phyloP scores from a whole-genome alignment of 2,888 invertebrate species.

The Drosophila pseudotakahashii region DNA sequence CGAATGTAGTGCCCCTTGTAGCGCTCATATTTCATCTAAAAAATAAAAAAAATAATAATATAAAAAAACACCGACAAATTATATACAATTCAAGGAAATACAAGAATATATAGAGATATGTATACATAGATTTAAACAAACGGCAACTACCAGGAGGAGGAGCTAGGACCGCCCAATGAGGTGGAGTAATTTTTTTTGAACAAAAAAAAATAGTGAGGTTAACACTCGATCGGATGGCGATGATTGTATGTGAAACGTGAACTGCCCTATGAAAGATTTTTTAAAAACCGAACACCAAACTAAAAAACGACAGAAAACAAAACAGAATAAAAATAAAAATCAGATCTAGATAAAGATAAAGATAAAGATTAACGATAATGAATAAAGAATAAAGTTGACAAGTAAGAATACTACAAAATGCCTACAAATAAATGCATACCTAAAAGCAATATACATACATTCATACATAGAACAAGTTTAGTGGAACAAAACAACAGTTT shows the following conservation, averaged over 20 bases:
- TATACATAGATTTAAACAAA: slow-evolving; percentile 40
- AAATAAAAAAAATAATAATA: background rate
- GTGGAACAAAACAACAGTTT: slow-evolving; percentile 52
- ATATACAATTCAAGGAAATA: slow-evolving; percentile 44
- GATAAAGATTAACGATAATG: background rate
- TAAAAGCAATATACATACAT: slow-evolving; percentile 65
- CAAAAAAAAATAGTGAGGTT: slow-evolving; percentile 14
- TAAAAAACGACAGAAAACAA: slow-evolving; percentile 22
- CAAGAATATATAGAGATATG: slow-evolving; percentile 27
- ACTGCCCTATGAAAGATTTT: slow-evolving; percentile 78
- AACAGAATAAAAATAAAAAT: background rate
- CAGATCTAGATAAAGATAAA: slow-evolving; percentile 6
- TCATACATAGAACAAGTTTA: slow-evolving; percentile 52
- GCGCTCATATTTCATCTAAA: slow-evolving; percentile 35
- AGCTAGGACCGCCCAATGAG: slow-evolving; percentile 31
- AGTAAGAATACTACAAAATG: slow-evolving; percentile 32
- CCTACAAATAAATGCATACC: slow-evolving; percentile 42
- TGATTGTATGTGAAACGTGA: slow-evolving; percentile 73
- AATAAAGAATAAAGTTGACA: background rate
- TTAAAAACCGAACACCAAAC: slow-evolving; percentile 34
- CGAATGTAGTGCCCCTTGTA: slow-evolving; percentile 15
- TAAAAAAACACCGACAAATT: slow-evolving; percentile 38
- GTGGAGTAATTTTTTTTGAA: slow-evolving; percentile 30
- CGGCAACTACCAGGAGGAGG: slow-evolving; percentile 33
- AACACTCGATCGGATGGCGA: slow-evolving; percentile 44